These are phyloP conservation scores for Peromyscus nudipes DNA, from an alignment of 2,797 vertebrate genomes.

Conservation along the genomic window DNA sequence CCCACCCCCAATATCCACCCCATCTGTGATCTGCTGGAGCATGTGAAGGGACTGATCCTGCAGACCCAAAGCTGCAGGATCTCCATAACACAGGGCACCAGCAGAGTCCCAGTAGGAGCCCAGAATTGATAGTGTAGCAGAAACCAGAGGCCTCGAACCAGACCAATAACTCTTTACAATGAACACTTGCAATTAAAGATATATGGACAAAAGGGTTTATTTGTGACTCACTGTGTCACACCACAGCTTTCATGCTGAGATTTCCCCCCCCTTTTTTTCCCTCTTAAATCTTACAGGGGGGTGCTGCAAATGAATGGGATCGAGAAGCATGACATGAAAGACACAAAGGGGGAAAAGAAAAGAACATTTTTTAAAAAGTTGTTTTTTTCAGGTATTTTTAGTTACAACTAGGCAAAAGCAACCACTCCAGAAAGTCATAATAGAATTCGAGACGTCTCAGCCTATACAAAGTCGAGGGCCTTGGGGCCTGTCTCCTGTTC, in stretches of 20 bases:
- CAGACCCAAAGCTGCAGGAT: neutral
- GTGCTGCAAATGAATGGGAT: neutral
- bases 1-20: neutral
- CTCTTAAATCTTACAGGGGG: neutral
- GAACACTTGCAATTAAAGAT: neutral
- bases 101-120: neutral
- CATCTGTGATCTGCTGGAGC: neutral
- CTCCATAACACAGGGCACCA: neutral
- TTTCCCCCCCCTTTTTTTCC: accelerated
- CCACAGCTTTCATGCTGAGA: neutral
- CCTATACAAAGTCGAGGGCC: neutral
- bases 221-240: neutral
- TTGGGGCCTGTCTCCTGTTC: neutral
- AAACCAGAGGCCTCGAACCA: neutral
- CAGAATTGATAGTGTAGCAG: neutral
- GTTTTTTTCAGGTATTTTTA: neutral
- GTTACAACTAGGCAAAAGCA: neutral
- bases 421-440: neutral
- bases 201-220: neutral
- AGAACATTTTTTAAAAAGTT: neutral
- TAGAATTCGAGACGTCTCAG: neutral
- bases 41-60: accelerated
- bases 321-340: neutral
- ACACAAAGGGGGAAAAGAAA: neutral
- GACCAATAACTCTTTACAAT: neutral